Percentiles rank a stretch among this genome's conserved stretches.
phyloP scores from a whole-genome alignment of 2,888 invertebrate species.

The Alsophila aescularia region DNA sequence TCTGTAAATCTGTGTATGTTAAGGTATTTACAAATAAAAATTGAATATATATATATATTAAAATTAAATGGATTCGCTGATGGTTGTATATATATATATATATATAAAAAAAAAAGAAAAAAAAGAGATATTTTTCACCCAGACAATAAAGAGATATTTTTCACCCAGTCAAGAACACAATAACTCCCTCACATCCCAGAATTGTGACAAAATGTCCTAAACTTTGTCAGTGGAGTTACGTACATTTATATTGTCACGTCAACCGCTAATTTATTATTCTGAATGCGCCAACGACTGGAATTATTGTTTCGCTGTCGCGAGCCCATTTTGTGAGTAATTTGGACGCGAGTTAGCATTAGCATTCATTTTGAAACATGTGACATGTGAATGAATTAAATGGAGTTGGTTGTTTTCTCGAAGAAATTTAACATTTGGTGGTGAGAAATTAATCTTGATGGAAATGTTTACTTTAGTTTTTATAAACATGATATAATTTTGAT shows the following conservation, averaged over 20 bases:
- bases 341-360: neutral
- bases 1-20: no score
- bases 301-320: slow-evolving; percentile 16
- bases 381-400: neutral
- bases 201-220: neutral
- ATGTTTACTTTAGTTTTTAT: no score
- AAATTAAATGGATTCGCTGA: no score
- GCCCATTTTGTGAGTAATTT: neutral
- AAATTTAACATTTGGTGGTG: no score
- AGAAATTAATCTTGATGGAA: no score
- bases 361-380: slow-evolving; percentile 3
- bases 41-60: no score
- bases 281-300: slow-evolving; percentile 4
- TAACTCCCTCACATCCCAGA: neutral
- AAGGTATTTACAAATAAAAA: no score
- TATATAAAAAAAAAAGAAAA: no score
- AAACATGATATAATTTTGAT: no score
- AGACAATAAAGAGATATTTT: neutral
- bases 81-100: no score
- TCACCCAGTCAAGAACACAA: neutral
- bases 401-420: no score
- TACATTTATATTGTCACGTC: slow-evolving; percentile 9
- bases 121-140: no score
- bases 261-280: slow-evolving; percentile 19
- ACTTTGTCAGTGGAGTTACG: slow-evolving; percentile 8